A percentile compares a stretch with the other conserved stretches of the same genome.
phyloP scores from a whole-genome alignment of 2,113 vertebrate genomes.

The Neogale vison region DNA sequence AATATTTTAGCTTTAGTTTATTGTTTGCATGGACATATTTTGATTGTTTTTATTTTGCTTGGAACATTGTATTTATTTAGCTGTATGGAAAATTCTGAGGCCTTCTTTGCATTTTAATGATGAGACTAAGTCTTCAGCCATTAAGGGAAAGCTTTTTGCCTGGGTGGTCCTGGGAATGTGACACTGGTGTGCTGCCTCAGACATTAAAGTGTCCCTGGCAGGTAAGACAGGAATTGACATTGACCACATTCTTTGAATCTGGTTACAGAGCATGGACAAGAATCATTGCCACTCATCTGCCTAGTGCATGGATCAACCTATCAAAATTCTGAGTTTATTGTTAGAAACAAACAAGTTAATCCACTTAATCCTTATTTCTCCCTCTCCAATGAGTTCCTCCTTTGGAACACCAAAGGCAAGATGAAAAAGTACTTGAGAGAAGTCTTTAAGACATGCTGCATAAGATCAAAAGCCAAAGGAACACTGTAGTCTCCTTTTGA shows the following conservation, averaged over 20 bases:
- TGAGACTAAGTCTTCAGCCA: not conserved
- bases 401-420: conserved; percentile 3
- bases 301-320: not conserved
- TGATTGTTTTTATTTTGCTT: conserved; percentile 13
- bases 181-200: not conserved
- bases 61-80: not conserved
- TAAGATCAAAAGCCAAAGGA: not conserved
- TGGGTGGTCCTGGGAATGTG: conserved; percentile 14
- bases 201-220: conserved; percentile 51
- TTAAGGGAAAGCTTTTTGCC: not conserved
- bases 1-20: conserved; percentile 26
- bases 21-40: not conserved
- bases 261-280: not conserved
- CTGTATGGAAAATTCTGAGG: not conserved
- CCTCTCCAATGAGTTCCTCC: not conserved
- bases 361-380: not conserved
- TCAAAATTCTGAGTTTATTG: conserved; percentile 38
- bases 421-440: conserved; percentile 11
- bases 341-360: conserved; percentile 36
- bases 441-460: not conserved
- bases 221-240: not conserved
- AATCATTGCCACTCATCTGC: not conserved
- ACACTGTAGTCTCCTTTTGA: not conserved
- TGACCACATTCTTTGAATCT: not conserved
- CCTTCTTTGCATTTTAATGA: not conserved